Evolutionary conservation across 2,113 vertebrate species (phyloP).

Genomic region (Chelonoidis abingdonii): DNA sequence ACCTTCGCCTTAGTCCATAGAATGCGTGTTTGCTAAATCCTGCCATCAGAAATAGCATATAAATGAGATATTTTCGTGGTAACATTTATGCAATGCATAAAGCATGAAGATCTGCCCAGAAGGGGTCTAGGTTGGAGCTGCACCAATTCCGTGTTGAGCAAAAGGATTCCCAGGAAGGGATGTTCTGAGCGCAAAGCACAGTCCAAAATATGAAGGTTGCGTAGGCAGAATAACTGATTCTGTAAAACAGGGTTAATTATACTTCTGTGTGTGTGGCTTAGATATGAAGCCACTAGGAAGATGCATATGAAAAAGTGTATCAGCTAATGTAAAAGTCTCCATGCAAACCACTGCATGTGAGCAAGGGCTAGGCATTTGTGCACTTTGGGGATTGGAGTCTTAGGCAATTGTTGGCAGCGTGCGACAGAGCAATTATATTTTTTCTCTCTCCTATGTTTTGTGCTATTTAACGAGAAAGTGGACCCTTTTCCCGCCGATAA

Average conservation of each 20-base stretch:
- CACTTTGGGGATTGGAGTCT: background rate
- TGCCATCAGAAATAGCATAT: background rate
- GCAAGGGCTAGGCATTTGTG: background rate
- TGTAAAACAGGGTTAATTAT: background rate
- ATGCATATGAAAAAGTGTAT: background rate
- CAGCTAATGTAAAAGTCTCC: background rate
- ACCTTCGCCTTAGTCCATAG: background rate
- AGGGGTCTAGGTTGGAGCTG: background rate
- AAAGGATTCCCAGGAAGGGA: background rate
- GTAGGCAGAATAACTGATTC: background rate
- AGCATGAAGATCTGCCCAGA: background rate
- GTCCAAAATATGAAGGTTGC: rapidly evolving
- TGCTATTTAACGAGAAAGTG: background rate
- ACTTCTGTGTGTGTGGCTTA: background rate
- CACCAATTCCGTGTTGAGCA: background rate
- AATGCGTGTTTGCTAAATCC: rapidly evolving
- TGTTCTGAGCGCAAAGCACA: rapidly evolving
- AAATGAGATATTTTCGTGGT: background rate
- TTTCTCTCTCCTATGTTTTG: rapidly evolving
- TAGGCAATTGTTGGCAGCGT: background rate
- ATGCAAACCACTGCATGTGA: background rate
- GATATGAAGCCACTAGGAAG: background rate
- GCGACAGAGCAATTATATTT: background rate
- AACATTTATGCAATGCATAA: background rate
- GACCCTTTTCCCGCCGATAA: too few species aligned